phyloP scores from a whole-genome alignment of 2,888 invertebrate genomes.

The Pristionchus entomophagus region DNA sequence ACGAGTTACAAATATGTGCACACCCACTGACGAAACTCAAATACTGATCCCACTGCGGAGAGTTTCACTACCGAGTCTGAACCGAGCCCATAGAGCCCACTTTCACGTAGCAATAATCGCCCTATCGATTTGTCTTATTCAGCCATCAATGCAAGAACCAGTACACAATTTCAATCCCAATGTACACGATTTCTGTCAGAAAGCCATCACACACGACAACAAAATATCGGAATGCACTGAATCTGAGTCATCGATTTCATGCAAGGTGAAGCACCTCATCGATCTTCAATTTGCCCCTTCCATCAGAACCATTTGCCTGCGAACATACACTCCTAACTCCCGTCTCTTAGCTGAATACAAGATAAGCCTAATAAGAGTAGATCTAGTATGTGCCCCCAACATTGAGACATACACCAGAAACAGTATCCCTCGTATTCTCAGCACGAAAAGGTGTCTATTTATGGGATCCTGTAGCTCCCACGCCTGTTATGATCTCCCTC shows the following conservation, averaged over 20 bases:
- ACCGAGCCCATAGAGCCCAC: neutral
- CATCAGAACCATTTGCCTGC: neutral
- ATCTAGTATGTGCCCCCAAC: neutral
- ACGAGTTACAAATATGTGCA: too few relatives aligned
- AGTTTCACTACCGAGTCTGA: neutral
- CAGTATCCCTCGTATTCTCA: neutral
- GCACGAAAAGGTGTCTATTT: neutral
- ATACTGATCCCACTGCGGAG: neutral
- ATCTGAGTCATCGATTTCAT: neutral
- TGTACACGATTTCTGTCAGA: neutral
- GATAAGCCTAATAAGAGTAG: neutral
- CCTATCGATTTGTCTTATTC: neutral
- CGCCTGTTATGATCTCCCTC: neutral
- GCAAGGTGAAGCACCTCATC: neutral
- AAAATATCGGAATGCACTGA: neutral
- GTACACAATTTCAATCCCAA: too few relatives aligned
- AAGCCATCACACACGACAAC: neutral
- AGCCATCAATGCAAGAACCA: neutral
- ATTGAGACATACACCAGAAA: neutral
- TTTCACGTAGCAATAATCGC: neutral
- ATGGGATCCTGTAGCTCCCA: neutral
- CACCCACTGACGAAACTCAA: neutral
- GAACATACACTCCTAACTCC: neutral
- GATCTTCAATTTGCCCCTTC: neutral
- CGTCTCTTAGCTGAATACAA: neutral